Evolutionary conservation across 2,797 vertebrate genomes (phyloP).

Genomic region (Peromyscus melanophrys): DNA sequence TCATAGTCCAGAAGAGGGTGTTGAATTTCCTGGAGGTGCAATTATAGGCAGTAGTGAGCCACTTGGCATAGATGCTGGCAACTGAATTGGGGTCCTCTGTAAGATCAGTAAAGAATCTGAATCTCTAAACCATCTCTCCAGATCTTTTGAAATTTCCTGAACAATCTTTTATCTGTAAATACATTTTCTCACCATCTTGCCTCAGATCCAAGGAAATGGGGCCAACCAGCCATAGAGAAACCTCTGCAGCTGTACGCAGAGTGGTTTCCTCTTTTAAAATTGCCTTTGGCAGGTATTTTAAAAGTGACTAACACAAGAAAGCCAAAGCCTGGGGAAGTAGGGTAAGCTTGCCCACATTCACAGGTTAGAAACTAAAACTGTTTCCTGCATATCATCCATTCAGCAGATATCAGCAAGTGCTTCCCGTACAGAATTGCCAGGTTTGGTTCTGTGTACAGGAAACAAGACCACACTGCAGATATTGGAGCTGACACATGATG

Average conservation of each 20-base stretch:
- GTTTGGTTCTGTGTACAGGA: not conserved
- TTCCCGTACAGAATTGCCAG: not conserved
- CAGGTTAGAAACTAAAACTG: not conserved
- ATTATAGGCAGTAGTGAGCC: not conserved
- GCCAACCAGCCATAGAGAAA: not conserved
- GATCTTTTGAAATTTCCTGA: not conserved
- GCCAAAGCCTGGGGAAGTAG: not conserved
- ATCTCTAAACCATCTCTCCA: not conserved
- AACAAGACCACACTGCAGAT: not conserved
- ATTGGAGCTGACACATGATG: accelerated
- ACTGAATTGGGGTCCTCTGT: not conserved
- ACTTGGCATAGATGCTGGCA: too few relatives aligned
- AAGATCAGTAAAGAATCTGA: not conserved
- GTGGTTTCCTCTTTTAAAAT: not conserved
- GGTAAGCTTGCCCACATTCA: not conserved
- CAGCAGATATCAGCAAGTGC: not conserved
- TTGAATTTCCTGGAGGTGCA: not conserved
- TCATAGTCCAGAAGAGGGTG: not conserved
- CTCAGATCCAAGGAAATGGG: not conserved
- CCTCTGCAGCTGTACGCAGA: not conserved
- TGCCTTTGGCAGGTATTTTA: not conserved
- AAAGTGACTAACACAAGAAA: not conserved
- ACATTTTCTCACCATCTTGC: not conserved
- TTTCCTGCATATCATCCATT: not conserved
- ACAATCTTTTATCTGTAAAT: not conserved